These are phyloP conservation scores for Chionis minor DNA, from an alignment of 2,113 vertebrate genomes.

Conservation along the genomic window DNA sequence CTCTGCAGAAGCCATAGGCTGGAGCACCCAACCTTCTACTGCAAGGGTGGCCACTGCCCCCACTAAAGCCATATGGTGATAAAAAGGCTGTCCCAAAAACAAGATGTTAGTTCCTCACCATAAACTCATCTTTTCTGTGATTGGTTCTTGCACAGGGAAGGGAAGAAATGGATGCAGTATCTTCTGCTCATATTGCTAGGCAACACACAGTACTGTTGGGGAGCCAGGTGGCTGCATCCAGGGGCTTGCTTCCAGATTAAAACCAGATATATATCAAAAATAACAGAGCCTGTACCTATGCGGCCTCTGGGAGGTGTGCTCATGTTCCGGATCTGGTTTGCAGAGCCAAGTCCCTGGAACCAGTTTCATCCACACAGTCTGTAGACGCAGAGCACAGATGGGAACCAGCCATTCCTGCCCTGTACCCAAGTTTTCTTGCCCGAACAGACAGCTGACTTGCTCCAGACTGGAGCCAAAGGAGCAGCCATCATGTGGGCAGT, in stretches of 20 bases:
- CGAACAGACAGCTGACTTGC: background rate
- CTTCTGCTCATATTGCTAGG: background rate
- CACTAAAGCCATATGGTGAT: background rate
- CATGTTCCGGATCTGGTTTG: background rate
- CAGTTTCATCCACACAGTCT: background rate
- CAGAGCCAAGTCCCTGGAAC: constrained; percentile 27
- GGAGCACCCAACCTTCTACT: background rate
- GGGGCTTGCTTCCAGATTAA: constrained; percentile 36
- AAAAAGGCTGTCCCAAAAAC: background rate
- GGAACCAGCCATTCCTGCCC: background rate
- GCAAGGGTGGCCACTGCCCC: background rate
- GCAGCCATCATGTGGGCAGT: constrained; percentile 8
- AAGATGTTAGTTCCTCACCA: background rate
- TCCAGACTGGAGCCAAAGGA: background rate
- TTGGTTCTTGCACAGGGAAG: background rate
- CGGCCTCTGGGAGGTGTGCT: background rate
- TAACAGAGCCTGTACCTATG: constrained; percentile 27
- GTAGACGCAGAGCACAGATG: background rate
- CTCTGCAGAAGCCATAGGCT: background rate
- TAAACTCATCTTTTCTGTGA: background rate
- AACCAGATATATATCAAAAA: constrained; percentile 39
- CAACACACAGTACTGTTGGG: background rate
- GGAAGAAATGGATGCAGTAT: background rate
- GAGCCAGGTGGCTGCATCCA: constrained; percentile 20
- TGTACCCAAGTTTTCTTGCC: background rate